Evolutionary conservation across 2,113 vertebrate species (phyloP), one percentile per base, ranked within the genome.

Genomic region (Coturnix japonica): DNA sequence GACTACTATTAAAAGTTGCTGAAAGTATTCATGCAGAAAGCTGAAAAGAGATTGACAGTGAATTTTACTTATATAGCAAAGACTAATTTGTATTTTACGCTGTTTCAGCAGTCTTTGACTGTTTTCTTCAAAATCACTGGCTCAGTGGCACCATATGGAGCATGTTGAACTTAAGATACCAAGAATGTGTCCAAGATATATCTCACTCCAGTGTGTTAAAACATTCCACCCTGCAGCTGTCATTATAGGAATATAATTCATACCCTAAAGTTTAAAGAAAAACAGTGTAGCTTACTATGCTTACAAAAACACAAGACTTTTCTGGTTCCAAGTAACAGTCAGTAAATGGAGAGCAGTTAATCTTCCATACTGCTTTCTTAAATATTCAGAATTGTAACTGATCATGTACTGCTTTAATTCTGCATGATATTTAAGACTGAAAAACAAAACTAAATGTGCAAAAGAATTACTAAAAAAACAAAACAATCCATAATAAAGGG

Each of bases 161-260:
- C 94, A 94, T 94, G 91, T 81, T 96, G 97, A 97, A 97, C 96
- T 97, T 97, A 95, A 97, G 96, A 97, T 95, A 97, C 89, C 95
- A 97, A 95, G 94, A 96, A 96, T 95, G 95, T 97, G 94, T 97
- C 95, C 94, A 97, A 97, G 96, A 97, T 95, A 96, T 91, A 96
- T 97, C 97, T 97, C 93, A 96, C 96, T 96, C 85, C 89, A 97
- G 93, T 96, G 93, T 97, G 97, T 96, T 97, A 97, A 97, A 97
- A 96, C 96, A 97, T 97, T 96, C 97, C 95, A 97, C 79, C 84
- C 96, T 96, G 97, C 93, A 97, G 95, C 96, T 97, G 97, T 97
- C 96, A 97, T 96, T 97, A 93, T 95, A 97, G 95, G 93, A 97
- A 95, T 95, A 95, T 97, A 97, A 97, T 95, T 97, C 95, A 97